These are phyloP conservation scores for Tokudaia tokunoshimensis DNA, from an alignment of 2,797 vertebrate species.

Conservation along the genomic window DNA sequence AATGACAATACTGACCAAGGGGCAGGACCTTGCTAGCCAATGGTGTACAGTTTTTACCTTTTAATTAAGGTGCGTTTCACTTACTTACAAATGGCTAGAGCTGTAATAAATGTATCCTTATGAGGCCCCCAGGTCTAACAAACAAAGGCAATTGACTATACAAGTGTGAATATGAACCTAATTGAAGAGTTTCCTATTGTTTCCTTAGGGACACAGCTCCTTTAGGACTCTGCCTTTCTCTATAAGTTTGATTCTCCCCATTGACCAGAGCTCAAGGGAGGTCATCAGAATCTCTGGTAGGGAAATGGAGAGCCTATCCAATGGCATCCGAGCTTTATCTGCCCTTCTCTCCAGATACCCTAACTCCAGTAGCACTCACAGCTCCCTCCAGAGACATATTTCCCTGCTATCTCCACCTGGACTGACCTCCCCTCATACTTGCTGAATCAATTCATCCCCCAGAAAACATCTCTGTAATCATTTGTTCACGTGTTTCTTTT, in stretches of 20 bases:
- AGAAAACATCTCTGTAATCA: slow-evolving; percentile 12
- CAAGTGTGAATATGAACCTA: slow-evolving; percentile 11
- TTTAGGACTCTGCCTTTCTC: slow-evolving; percentile 32
- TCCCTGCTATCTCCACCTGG: neutral
- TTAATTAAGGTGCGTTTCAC: slow-evolving; percentile 61
- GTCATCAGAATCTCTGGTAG: neutral
- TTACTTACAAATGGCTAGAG: slow-evolving; percentile 61
- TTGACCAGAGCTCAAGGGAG: slow-evolving; percentile 23
- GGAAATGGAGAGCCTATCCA: neutral
- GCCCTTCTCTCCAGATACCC: neutral
- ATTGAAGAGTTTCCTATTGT: slow-evolving; percentile 47
- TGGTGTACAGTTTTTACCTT: slow-evolving; percentile 13
- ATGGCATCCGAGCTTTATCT: slow-evolving; percentile 5
- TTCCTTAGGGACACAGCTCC: slow-evolving; percentile 35
- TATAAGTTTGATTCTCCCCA: slow-evolving; percentile 21
- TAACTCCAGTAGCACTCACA: neutral
- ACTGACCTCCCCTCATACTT: neutral
- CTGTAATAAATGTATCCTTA: slow-evolving; percentile 45
- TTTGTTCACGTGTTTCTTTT: slow-evolving; percentile 4
- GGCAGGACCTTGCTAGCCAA: neutral
- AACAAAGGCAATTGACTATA: slow-evolving; percentile 49
- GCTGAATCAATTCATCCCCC: neutral
- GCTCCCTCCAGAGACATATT: neutral
- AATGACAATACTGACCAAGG: neutral
- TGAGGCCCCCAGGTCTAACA: slow-evolving; percentile 38